phyloP scores from a whole-genome alignment of 2,888 invertebrate species.

The Cryptus armator region DNA sequence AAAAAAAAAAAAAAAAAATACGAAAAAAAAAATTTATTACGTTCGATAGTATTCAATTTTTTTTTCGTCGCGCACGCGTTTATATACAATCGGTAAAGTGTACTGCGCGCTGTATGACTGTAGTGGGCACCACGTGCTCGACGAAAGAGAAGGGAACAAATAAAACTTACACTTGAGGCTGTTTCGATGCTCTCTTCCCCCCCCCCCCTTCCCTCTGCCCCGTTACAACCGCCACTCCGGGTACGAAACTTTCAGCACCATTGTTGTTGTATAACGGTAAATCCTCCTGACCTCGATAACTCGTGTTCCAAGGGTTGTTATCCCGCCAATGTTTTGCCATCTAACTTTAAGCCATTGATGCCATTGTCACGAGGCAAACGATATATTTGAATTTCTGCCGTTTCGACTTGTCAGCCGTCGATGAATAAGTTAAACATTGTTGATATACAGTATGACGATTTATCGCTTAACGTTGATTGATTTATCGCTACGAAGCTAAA shows the following conservation, averaged over 20 bases:
- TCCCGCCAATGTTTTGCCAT: neutral
- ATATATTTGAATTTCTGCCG: neutral
- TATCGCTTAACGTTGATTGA: neutral
- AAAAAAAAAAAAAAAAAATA: neutral
- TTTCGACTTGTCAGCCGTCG: neutral
- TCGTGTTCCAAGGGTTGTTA: constrained; percentile 44
- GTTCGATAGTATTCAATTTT: neutral
- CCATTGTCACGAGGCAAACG: neutral
- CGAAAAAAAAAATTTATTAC: neutral
- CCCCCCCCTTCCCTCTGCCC: constrained; percentile 11
- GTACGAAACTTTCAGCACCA: constrained; percentile 23
- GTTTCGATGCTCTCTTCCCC: constrained; percentile 9
- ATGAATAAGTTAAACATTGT: neutral
- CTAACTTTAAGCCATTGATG: neutral
- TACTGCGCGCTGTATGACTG: neutral
- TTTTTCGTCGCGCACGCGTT: neutral
- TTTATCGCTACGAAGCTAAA: neutral
- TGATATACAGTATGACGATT: neutral
- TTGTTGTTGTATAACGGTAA: constrained; percentile 40
- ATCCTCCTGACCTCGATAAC: constrained; percentile 59
- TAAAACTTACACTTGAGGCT: constrained; percentile 45
- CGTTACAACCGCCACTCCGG: neutral
- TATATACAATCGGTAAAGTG: neutral
- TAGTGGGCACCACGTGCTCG: constrained; percentile 54
- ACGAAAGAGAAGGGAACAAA: constrained; percentile 28